Evolutionary conservation across 1,140 invertebrate species (phyloP).

Genomic region (Orchesella cincta): DNA sequence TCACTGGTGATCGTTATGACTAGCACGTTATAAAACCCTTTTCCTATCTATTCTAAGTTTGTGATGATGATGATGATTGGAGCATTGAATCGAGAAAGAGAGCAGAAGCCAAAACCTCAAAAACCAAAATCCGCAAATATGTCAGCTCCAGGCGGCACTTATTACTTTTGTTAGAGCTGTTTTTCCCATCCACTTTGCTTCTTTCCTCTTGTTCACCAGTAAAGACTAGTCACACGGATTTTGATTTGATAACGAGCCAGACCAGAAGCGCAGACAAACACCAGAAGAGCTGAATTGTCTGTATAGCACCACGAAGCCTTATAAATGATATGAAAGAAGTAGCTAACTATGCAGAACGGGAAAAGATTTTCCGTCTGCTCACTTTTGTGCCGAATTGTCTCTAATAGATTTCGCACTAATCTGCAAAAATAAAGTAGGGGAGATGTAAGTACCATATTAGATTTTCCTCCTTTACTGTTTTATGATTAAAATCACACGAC

Average conservation of each 20-base stretch:
- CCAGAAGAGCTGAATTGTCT: background rate
- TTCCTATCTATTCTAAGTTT: background rate
- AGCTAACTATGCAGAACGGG: too few species aligned
- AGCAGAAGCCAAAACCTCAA: conserved; percentile 29
- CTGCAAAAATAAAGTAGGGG: too few species aligned
- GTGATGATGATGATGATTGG: background rate
- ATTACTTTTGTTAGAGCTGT: background rate
- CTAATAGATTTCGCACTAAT: too few species aligned
- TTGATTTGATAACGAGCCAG: background rate
- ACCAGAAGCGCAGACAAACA: background rate
- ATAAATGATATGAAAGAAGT: too few species aligned
- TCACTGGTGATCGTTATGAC: background rate
- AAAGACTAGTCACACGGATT: background rate
- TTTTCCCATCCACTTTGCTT: background rate
- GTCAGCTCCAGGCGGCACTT: conserved; percentile 25
- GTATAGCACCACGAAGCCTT: too few species aligned
- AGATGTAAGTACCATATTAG: too few species aligned
- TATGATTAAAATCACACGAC: too few species aligned
- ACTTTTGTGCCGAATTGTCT: too few species aligned
- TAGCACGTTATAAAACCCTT: background rate
- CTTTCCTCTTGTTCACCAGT: background rate
- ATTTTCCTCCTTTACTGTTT: too few species aligned
- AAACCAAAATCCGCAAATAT: conserved; percentile 29
- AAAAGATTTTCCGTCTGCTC: too few species aligned
- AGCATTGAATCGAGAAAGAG: background rate